These are phyloP conservation scores for Indicator indicator DNA, from an alignment of 2,113 vertebrate species.

Conservation along the genomic window DNA sequence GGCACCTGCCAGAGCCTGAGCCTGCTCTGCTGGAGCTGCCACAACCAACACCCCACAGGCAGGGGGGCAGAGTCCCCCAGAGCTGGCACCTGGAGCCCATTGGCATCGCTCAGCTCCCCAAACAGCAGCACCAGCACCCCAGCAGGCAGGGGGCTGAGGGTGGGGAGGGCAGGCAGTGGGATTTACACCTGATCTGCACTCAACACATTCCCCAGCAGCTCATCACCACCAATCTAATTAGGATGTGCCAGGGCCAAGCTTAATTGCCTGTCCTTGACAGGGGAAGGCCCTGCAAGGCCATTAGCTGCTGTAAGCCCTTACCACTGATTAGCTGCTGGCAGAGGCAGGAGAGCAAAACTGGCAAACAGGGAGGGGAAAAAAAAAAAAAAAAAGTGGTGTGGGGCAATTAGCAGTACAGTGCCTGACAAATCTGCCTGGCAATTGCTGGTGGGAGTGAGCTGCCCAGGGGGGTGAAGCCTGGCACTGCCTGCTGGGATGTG, in stretches of 20 bases:
- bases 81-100: too few species aligned
- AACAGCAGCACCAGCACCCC: not conserved
- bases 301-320: conserved; percentile 56
- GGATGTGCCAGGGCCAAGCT: conserved; percentile 53
- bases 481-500: not conserved
- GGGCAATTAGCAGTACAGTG: conserved; percentile 22
- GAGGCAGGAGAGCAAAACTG: conserved; percentile 35
- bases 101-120: not conserved
- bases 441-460: not conserved
- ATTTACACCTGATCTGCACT: conserved; percentile 25
- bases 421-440: not conserved
- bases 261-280: conserved; percentile 77
- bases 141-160: not conserved
- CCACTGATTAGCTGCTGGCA: not conserved
- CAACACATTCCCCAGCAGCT: conserved; percentile 60
- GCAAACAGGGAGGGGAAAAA: not conserved
- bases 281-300: conserved; percentile 58
- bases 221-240: conserved; percentile 76
- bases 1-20: not conserved
- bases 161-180: too few species aligned
- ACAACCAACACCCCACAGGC: too few species aligned
- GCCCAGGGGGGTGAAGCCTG: not conserved
- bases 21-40: not conserved
- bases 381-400: not conserved
- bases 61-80: too few species aligned